Conservation (phyloP, 2,888 invertebrate genomes). For the Hypselothyrea guttata region DNA sequence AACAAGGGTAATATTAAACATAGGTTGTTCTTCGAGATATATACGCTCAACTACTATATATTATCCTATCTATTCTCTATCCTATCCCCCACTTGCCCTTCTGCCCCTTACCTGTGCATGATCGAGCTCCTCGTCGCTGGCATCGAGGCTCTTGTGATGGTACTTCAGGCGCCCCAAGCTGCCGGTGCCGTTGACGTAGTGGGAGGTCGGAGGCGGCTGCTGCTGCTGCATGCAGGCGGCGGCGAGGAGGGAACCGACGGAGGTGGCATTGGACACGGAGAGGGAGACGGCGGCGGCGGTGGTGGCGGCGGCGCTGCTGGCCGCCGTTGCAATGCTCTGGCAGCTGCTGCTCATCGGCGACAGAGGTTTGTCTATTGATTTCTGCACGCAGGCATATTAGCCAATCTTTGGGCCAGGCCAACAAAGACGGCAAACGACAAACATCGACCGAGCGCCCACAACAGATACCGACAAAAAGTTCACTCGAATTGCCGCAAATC, state of each 20-base stretch:
- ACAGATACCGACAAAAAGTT: slow-evolving; percentile 56
- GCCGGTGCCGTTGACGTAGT: slow-evolving; percentile 81
- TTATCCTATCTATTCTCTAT: too few relatives aligned
- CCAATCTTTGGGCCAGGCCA: slow-evolving; percentile 15
- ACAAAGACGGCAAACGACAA: slow-evolving; percentile 20
- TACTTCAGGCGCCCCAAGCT: slow-evolving; percentile 80
- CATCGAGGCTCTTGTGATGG: slow-evolving; percentile 78
- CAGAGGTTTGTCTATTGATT: slow-evolving; percentile 64
- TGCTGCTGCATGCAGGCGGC: slow-evolving; percentile 58
- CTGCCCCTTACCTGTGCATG: slow-evolving; percentile 83
- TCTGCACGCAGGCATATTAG: slow-evolving; percentile 62
- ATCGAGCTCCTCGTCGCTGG: slow-evolving; percentile 84
- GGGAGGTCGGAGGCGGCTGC: slow-evolving; percentile 34
- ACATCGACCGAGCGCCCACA: slow-evolving; percentile 17
- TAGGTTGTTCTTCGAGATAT: too few relatives aligned
- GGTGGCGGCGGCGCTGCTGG: slow-evolving; percentile 59
- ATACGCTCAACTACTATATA: slow-evolving; percentile 5
- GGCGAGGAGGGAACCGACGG: slow-evolving; percentile 64
- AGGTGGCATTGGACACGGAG: slow-evolving; percentile 66
- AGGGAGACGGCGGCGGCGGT: slow-evolving; percentile 65
- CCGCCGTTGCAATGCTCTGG: slow-evolving; percentile 76
- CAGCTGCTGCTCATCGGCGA: slow-evolving; percentile 79
- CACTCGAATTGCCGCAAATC: slow-evolving; percentile 4
- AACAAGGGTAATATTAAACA: too few relatives aligned
- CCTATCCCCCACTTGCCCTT: neutral